Base-by-base conservation (phyloP, 2,797 vertebrate species). In the Enteromius treurensis region DNA sequence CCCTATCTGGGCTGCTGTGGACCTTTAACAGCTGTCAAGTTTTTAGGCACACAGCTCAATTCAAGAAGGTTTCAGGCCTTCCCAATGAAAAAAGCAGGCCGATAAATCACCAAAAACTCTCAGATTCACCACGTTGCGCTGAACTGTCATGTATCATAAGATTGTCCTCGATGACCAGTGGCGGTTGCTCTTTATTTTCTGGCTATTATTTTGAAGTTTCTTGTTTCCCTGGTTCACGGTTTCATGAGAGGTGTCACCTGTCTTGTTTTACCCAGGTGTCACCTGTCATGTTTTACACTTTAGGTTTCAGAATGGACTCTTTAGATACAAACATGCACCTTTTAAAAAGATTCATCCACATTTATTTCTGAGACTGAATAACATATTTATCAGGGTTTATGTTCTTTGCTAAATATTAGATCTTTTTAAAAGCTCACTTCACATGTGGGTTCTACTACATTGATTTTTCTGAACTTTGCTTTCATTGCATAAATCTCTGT, bases 131-230 rank as follows among this genome's bases (percentile, higher is more conserved):
- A 60, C 2, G n/a, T 76, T 76, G 53, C n/a, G 40, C 8, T 76
- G 53, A 60, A n/a, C 74, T 76, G 32, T 76, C 51, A 76, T 76
- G 73, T 58, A 58, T 76, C 74, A 76, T 8, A n/a, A 60, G 53
- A 60, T 34, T 60, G 34, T 34, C 14, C 34, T 60, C n/a, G 9
- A 37, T 76, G 74, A 76, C 53, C 53, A 40, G n/a, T 26, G n/a
- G 34, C 1, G 6, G 53, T 76, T 76, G 53, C 14, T 76, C 34
- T 76, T 76, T 60, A 60, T 76, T 40, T 60, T 76, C 74, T 76
- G 53, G 74, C 34, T 76, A 60, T 58, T 60, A 60, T 42, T 60
- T 42, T 42, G 14, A 76, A 26, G 34, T 76, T 34, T 75, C 49
- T 55, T 23, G 32, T 55, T 75, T 75, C 11, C 19, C 32, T 55